Base-by-base conservation (phyloP, 2,113 vertebrate species). In the Epinephelus lanceolatus region DNA sequence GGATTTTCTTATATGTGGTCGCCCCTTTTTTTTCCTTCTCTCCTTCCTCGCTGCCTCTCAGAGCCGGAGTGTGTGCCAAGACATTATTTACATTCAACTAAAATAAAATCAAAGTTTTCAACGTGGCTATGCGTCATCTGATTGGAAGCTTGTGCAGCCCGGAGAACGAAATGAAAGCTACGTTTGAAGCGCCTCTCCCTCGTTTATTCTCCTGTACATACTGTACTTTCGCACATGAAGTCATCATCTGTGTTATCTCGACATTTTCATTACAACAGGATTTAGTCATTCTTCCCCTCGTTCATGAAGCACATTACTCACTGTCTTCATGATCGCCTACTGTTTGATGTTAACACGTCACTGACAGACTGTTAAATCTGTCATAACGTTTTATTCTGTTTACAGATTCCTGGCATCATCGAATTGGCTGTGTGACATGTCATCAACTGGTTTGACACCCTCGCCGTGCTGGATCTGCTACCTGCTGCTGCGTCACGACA, bases 1-100 rank as follows among this genome's bases (percentile, higher is more conserved):
- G 91, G 91, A 92, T 93, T 92, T 88, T 88, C 92, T 95, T 93
- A 86, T 90, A 94, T 94, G 94, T 94, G 94, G 94, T 94, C 69
- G 68, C 80, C 86, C 61, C 83, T 6, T 14, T 17, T 86, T 63
- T 80, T 65, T 37, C 30, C 25, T 49, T 65, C 65, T 70, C 68
- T 80, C 56, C 56, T 61, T 78, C 71, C 69, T 80, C 62, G 30
- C 65, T 86, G 84, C 71, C 53, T 83, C 70, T 79, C 77, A 72
- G 75, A 51, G 71, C 51, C 25, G 79, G 15, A 80, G 15, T 75
- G 77, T 86, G 84, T 25, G 71, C 92, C 90, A 82, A 86, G 88
- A 91, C 87, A 79, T 88, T 88, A 92, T 91, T 93, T 94, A 89
- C 91, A 91, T 88, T 92, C 83, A 80, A n/a, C 87, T 82, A 76